A percentile compares a stretch with the other conserved stretches of the same genome.
Conservation (phyloP, 2,797 vertebrate genomes). For the Lindbergichthys nudifrons region DNA sequence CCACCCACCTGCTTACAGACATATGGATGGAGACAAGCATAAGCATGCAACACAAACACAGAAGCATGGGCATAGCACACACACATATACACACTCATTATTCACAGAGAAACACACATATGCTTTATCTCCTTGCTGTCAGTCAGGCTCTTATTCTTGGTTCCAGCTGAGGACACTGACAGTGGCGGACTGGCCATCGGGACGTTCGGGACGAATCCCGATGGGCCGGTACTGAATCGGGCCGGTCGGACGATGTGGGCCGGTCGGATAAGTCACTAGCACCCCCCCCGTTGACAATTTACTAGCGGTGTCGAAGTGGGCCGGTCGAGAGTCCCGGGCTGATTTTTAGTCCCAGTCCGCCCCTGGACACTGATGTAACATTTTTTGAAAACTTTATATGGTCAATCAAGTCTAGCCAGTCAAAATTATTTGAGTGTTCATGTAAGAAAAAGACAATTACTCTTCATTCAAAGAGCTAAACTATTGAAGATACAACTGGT, state of each 20-base stretch:
- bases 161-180: constrained; percentile 64
- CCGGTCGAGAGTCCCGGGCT: too few relatives aligned
- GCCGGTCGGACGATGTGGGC: too few relatives aligned
- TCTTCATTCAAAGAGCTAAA: background rate
- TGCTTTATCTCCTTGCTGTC: constrained; percentile 68
- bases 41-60: background rate
- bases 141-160: constrained; percentile 58
- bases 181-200: too few relatives aligned
- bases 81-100: constrained; percentile 39
- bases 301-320: too few relatives aligned
- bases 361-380: constrained; percentile 57
- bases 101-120: constrained; percentile 56
- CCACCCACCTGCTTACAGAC: constrained; percentile 6
- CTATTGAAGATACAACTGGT: background rate
- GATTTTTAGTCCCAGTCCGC: too few relatives aligned
- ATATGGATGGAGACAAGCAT: background rate
- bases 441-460: background rate
- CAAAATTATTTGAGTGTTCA: constrained; percentile 28
- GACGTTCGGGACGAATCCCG: too few relatives aligned
- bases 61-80: background rate
- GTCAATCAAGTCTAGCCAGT: constrained; percentile 34
- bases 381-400: constrained; percentile 38
- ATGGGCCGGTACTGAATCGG: too few relatives aligned
- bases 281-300: too few relatives aligned
- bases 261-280: too few relatives aligned